Conservation (phyloP, 2,888 invertebrate genomes). For the Chesias legatella region DNA sequence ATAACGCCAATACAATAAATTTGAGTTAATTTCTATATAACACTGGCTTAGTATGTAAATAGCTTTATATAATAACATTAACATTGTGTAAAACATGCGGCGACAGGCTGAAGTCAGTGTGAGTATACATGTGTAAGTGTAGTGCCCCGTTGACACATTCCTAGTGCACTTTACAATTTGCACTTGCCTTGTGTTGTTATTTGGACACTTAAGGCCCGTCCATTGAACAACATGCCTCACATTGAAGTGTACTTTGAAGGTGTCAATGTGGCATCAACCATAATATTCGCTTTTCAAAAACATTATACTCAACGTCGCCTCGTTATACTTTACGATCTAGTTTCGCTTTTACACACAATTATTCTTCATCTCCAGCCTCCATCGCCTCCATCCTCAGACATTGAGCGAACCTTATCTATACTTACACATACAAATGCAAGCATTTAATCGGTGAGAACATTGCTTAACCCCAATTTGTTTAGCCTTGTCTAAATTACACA, state of each 20-base stretch:
- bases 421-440: conserved; percentile 1
- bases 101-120: conserved; percentile 87
- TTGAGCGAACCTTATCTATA: conserved; percentile 4
- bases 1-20: conserved; percentile 1
- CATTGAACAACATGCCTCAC: too few species aligned
- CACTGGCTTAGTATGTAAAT: conserved; percentile 52
- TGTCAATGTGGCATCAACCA: too few species aligned
- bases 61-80: conserved; percentile 61
- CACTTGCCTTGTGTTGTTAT: too few species aligned
- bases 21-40: conserved; percentile 13
- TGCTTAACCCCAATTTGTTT: conserved; percentile 14
- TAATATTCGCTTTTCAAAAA: too few species aligned
- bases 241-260: too few species aligned
- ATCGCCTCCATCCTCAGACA: too few species aligned
- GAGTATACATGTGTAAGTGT: conserved; percentile 76
- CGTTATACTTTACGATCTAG: too few species aligned
- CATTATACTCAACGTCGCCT: too few species aligned
- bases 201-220: too few species aligned
- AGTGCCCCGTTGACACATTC: conserved; percentile 11
- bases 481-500: conserved; percentile 13
- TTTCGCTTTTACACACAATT: too few species aligned
- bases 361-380: too few species aligned
- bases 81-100: conserved; percentile 72
- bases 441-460: conserved; percentile 12
- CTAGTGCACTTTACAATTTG: too few species aligned